Evolutionary conservation across 2,797 vertebrate species (phyloP).

Genomic region (Lagodon rhomboides): DNA sequence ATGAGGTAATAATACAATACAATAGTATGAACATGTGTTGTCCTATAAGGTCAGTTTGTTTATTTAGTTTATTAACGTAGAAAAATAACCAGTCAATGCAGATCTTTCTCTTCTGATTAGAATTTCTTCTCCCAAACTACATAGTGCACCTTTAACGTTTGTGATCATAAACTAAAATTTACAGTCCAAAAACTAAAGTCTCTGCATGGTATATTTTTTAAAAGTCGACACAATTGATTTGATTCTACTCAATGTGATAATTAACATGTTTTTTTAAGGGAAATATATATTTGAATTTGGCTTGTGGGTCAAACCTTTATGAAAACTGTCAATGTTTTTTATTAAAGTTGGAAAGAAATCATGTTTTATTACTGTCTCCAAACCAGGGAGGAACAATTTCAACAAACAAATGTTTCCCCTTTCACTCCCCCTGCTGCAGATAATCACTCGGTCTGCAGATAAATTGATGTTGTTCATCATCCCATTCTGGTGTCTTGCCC

Average conservation of each 20-base stretch:
- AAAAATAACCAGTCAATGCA: too few species aligned
- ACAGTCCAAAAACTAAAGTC: background rate
- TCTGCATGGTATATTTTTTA: too few species aligned
- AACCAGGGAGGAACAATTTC: background rate
- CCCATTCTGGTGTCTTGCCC: background rate
- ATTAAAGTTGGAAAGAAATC: conserved; percentile 3
- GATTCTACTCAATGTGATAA: background rate
- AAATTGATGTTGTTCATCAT: background rate
- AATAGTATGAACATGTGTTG: too few species aligned
- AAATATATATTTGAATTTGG: background rate
- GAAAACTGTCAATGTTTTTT: background rate
- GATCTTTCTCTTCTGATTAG: too few species aligned
- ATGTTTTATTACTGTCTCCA: background rate
- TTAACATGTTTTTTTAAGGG: background rate
- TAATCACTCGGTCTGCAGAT: conserved; percentile 1
- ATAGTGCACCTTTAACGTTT: too few species aligned
- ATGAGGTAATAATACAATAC: too few species aligned
- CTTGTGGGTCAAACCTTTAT: background rate
- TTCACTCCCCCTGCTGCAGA: background rate
- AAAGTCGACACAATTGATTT: background rate
- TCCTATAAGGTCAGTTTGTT: too few species aligned
- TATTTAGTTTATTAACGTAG: too few species aligned
- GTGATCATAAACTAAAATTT: too few species aligned
- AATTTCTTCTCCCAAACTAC: too few species aligned
- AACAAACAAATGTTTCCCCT: too few species aligned